Conservation (phyloP, 2,797 vertebrate species). For the Hypotaenidia philippensis region DNA sequence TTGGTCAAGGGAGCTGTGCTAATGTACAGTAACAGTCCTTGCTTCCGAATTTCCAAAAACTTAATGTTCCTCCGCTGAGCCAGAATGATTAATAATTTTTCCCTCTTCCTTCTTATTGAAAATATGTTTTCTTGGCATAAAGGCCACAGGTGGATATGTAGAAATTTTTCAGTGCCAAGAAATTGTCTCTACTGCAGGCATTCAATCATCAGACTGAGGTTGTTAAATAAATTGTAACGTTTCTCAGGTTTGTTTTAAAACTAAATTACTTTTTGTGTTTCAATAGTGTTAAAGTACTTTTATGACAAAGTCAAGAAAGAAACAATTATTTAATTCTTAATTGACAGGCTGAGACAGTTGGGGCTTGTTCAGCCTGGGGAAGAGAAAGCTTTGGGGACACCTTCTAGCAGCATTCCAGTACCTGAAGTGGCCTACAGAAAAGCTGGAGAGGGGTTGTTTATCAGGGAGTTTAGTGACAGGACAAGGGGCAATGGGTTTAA, state of each 20-base stretch:
- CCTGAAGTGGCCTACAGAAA: too few relatives aligned
- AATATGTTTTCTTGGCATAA: not conserved
- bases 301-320: not conserved
- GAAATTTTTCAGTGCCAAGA: not conserved
- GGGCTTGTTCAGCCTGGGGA: too few relatives aligned
- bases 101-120: not conserved
- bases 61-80: not conserved
- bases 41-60: not conserved
- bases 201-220: not conserved
- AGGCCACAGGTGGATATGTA: not conserved
- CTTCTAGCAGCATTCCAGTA: too few relatives aligned
- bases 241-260: not conserved
- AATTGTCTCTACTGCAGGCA: not conserved
- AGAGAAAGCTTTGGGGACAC: too few relatives aligned
- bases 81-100: not conserved
- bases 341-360: too few relatives aligned
- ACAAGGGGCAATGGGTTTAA: too few relatives aligned
- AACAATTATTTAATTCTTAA: not conserved
- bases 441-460: too few relatives aligned
- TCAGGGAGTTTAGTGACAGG: too few relatives aligned
- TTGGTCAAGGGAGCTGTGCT: not conserved
- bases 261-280: not conserved
- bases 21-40: not conserved
- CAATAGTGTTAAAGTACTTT: not conserved
- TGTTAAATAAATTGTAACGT: not conserved